Evolutionary conservation across 2,113 vertebrate genomes (phyloP), one percentile per base, ranked within the genome.

Genomic region (Setophaga petechia): DNA sequence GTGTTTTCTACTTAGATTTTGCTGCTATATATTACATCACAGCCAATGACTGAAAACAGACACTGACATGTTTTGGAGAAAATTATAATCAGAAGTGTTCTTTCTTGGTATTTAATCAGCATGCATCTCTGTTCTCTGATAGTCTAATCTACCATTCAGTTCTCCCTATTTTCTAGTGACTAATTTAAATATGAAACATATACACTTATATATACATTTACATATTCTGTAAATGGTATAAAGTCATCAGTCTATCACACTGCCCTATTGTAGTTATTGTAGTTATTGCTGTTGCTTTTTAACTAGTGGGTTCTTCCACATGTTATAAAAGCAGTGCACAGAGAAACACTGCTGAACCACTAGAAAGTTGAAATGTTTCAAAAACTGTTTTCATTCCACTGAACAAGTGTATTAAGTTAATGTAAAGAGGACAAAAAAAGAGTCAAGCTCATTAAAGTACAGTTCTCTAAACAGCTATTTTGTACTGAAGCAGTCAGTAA

Each of bases 301-400:
- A 76, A 9, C 17, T 62, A 31, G 16, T 85, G 13, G 4, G 5
- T 44, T 90, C 25, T 46, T 66, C 27, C 41, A 77, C 39, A 11
- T n/a, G 17, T 6, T 65, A 17, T 49, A 80, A 93, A 91, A 52
- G 5, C 8, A 46, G 14, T 11, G 22, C 6, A 4, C 28, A 87
- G n/a, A 61, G 15, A 76, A 92, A 54, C 31, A 74, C 11, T 1
- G 1, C 20, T 61, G 47, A 89, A 59, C 17, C 0, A 0, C 28
- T 37, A 54, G 27, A 54, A 79, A 68, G 10, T 30, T 51, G 13
- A 71, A 78, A 33, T 11, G 3, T 68, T 93, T 88, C 51, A 49
- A 94, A 68, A 77, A 43, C 30, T 69, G 10, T 62, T 84, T 93
- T 81, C 37, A 49, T 93, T 89, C 61, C 33, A 37, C 24, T 52